Evolutionary conservation across 2,888 invertebrate species (phyloP), one percentile per base, ranked within the genome.

Genomic region (Ctenicera cuprea): DNA sequence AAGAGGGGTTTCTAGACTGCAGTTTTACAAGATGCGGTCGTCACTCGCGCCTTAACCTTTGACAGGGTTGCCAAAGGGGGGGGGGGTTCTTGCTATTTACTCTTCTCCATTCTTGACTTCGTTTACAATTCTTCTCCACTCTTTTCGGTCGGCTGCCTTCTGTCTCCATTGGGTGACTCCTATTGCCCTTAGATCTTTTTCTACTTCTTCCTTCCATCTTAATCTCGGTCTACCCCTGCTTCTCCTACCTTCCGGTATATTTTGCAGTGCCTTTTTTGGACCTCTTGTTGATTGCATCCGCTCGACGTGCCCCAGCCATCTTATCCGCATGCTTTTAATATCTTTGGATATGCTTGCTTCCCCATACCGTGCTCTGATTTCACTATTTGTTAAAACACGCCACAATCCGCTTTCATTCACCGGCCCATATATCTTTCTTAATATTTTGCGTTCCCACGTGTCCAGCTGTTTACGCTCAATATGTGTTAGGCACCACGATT

Each of bases 131-230:
- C 20, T 50, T 12, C 50, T 50, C 50, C 22, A 22, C 20, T 50
- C 50, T 45, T 45, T 45, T 45, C 18, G 3, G 45, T 45, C 12
- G 12, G 45, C 45, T 45, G 18, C 45, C 12, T 50, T 50, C 50
- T 20, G 20, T 12, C 20, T 50, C 50, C 50, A 50, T 50, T 22
- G 50, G 22, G 50, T 50, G 12, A 50, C 50, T 50, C 50, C 50
- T 7, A 9, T 20, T 22, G 50, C 20, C 20, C 50, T 50, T 50
- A 50, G 50, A 12, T 20, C 18, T 11, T 50, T 50, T 1, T 50
- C 20, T 50, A 50, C 50, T 20, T 50, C 18, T 50, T 50, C 50
- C 18, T 20, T 50, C 50, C 50, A 50, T 50, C 50, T 50, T 50
- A 50, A 12, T 20, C 50, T 50, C 50, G 20, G 18, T 50, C 50